Base-by-base conservation (phyloP, 2,888 invertebrate genomes). In the Cerastis rubricosa region DNA sequence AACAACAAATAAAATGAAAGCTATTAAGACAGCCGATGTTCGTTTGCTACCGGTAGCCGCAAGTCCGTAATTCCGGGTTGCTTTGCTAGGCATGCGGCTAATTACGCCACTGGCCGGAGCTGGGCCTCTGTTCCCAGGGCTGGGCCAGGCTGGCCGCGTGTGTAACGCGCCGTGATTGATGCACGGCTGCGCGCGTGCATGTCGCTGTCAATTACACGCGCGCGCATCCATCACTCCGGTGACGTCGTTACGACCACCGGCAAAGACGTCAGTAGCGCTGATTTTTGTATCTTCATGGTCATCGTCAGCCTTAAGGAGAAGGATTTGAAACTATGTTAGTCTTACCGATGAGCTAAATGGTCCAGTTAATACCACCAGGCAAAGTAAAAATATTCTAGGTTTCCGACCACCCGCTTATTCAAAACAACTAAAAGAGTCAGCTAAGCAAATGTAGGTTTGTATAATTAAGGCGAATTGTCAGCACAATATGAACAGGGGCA, bases 141-240 rank as follows among this genome's bases (percentile, higher is more conserved):
- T 70, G 74, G 57, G 73, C 49, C 49, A 57, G 66, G 49, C 67
- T 29, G n/a, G 71, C 45, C 61, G 83, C 66, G 57, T 65, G 47
- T 68, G 85, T 67, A 68, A 76, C 83, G 63, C 78, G 67, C 74
- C 19, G 77, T 84, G 87, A 88, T 86, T 89, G 90, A 89, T 89
- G 83, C 74, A 84, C 76, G 84, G 85, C 81, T 77, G 84, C 80
- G 83, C 70, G 79, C 84, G 85, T 81, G 81, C 88, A 80, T 76
- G 89, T 86, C 85, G 87, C 92, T 93, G 92, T 92, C 93, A 93
- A 92, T 92, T 92, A 92, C 85, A 88, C 85, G 91, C 88, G 80
- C 87, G 90, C 89, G 87, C 92, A 90, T 92, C 91, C 89, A 89
- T 91, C 92, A 92, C 88, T 6, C 78, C 78, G 43, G 70, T 45